Conservation (phyloP, 2,888 invertebrate species). For the Geotrupes spiniger region DNA sequence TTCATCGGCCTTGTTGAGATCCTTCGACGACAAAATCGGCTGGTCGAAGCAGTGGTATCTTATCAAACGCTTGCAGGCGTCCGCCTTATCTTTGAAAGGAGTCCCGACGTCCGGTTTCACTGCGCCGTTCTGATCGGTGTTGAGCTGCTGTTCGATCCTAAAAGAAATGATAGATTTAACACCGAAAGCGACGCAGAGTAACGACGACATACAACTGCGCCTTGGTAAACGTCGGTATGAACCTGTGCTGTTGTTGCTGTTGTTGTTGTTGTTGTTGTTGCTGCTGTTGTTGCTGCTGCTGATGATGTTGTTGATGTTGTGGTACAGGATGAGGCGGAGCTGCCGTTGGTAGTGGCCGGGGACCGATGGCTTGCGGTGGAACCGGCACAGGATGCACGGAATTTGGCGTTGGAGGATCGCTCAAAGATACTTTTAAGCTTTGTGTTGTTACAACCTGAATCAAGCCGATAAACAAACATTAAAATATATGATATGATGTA, state of each 20-base stretch:
- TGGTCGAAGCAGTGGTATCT: slow-evolving; percentile 75
- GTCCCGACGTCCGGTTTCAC: slow-evolving; percentile 69
- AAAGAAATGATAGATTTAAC: no score
- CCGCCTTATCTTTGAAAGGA: slow-evolving; percentile 68
- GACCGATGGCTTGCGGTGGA: slow-evolving; percentile 10
- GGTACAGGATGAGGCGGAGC: slow-evolving; percentile 1
- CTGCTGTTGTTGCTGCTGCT: slow-evolving; percentile 15
- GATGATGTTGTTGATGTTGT: slow-evolving; percentile 2
- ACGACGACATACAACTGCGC: slow-evolving; percentile 46
- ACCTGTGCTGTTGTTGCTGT: slow-evolving; percentile 32
- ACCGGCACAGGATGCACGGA: no score
- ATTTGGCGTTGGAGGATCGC: slow-evolving; percentile 5
- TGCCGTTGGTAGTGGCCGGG: slow-evolving; percentile 13
- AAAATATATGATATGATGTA: no score
- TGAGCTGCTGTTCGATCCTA: slow-evolving; percentile 70
- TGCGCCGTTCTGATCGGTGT: slow-evolving; percentile 72
- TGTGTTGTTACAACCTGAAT: slow-evolving; percentile 16
- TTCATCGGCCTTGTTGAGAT: slow-evolving; percentile 66
- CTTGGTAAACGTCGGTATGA: slow-evolving; percentile 42
- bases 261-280: slow-evolving; percentile 34
- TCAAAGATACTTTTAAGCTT: slow-evolving; percentile 13
- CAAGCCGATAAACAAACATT: neutral
- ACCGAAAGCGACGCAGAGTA: no score
- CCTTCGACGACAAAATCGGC: slow-evolving; percentile 60
- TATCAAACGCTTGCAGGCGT: slow-evolving; percentile 72